phyloP scores from a whole-genome alignment of 2,888 invertebrate genomes.

The Diarsia brunnea region DNA sequence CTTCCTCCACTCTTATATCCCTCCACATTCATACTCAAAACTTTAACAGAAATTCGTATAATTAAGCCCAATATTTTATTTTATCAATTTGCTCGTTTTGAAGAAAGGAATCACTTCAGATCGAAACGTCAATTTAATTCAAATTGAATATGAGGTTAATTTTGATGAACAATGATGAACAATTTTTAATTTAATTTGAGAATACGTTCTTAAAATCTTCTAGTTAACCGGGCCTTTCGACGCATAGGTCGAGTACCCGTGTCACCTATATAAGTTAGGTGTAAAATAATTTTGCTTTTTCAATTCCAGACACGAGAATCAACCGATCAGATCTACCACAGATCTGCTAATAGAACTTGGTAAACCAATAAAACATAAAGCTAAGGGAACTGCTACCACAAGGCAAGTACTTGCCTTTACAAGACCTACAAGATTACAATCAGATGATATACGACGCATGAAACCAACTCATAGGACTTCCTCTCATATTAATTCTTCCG shows the following conservation, averaged over 20 bases:
- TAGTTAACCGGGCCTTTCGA: too few relatives aligned
- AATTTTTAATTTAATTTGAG: background rate
- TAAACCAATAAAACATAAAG: background rate
- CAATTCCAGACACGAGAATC: constrained; percentile 20
- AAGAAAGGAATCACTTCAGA: too few relatives aligned
- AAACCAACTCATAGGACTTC: background rate
- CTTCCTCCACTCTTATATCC: too few relatives aligned
- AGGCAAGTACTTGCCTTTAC: background rate
- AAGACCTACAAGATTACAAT: background rate
- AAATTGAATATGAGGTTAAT: background rate
- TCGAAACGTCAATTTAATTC: too few relatives aligned
- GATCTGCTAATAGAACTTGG: background rate
- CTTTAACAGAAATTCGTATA: too few relatives aligned
- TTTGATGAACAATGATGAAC: background rate
- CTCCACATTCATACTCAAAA: too few relatives aligned
- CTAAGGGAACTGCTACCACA: background rate
- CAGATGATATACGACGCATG: background rate
- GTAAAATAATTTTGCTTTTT: constrained; percentile 14
- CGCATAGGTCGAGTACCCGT: too few relatives aligned
- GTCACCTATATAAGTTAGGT: too few relatives aligned
- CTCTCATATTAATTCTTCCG: background rate
- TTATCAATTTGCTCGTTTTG: rapidly evolving
- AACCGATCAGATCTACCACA: background rate
- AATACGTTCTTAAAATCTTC: background rate
- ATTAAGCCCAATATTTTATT: too few relatives aligned